Evolutionary conservation across 2,113 vertebrate genomes (phyloP), one percentile per base, ranked within the genome.

Genomic region (Zosterops hypoxanthus): DNA sequence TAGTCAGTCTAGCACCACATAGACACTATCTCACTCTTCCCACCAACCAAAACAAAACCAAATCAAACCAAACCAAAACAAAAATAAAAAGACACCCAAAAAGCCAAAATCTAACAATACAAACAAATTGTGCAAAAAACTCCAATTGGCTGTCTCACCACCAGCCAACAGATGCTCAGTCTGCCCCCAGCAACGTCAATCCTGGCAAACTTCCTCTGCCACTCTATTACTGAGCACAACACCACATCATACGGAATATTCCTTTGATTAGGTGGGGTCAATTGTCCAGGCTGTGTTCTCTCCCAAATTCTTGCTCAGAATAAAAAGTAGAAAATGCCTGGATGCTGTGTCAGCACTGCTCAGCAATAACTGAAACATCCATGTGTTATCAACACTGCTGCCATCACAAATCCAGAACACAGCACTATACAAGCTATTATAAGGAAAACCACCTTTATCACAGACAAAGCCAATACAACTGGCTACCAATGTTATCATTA

Each of bases 161-260:
- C 13, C 24, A 49, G 17, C 22, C 20, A 17, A 42, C 4, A 60
- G 34, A 34, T 47, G 19, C 7, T 39, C 31, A 49, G 9, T 11
- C 28, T 15, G 5, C 7, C 21, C 12, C 44, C 12, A 60, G 12
- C 12, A 81, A 36, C 2, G 11, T 17, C 39, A 77, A 2, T 22
- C 22, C 22, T 41, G 36, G 21, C 8, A 63, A 76, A 63, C 12
- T 59, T 34, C 26, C 6, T 23, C 8, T 8, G 14, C 6, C 28
- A 4, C 9, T 23, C 6, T 81, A 34, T 49, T 52, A 44, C 16
- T 84, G 64, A 68, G 5, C 8, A 53, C 31, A 70, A 5, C 24
- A 53, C 12, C 2, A 1, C 25, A 53, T 23, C 1, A 0, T 28
- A 15, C 8, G 7, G 25, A 77, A 59, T 31, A 68, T 12, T 7